Percentiles rank a stretch among this genome's conserved stretches.
phyloP scores from a whole-genome alignment of 2,888 invertebrate genomes.

The Melieria omissa region DNA sequence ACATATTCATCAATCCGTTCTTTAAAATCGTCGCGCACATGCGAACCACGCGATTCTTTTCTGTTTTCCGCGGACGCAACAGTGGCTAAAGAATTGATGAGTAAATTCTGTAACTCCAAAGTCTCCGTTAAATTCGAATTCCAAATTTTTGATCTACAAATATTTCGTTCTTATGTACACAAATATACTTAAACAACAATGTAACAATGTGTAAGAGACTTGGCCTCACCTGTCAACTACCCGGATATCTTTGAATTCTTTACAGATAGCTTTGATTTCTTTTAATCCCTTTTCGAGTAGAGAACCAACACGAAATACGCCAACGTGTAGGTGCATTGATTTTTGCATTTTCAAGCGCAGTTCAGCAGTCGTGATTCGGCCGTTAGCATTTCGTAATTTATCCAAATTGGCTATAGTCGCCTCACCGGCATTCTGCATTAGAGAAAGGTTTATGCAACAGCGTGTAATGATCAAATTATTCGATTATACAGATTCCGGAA shows the following conservation, averaged over 20 bases:
- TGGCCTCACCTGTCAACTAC: constrained; percentile 71
- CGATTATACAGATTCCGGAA: background rate
- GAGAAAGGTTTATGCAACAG: background rate
- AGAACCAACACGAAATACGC: constrained; percentile 92
- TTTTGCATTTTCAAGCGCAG: constrained; percentile 92
- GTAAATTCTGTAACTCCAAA: constrained; percentile 94
- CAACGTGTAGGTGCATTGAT: constrained; percentile 96
- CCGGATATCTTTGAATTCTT: constrained; percentile 80
- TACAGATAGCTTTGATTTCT: constrained; percentile 80
- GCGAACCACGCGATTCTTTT: constrained; percentile 96
- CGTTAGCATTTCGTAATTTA: constrained; percentile 81
- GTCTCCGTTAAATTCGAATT: constrained; percentile 96
- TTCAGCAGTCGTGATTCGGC: constrained; percentile 79
- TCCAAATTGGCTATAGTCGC: constrained; percentile 92
- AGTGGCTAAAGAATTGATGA: constrained; percentile 91
- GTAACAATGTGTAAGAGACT: background rate
- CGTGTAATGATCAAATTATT: background rate
- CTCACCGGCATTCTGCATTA: constrained; percentile 83
- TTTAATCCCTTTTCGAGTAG: constrained; percentile 82
- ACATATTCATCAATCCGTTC: constrained; percentile 80
- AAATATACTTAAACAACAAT: background rate
- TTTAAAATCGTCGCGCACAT: constrained; percentile 95
- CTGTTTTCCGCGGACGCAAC: constrained; percentile 91
- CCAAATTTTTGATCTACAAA: constrained; percentile 78
- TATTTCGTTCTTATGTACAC: background rate